Conservation (phyloP, 1,140 invertebrate species). For the Metopolophium dirhodum region DNA sequence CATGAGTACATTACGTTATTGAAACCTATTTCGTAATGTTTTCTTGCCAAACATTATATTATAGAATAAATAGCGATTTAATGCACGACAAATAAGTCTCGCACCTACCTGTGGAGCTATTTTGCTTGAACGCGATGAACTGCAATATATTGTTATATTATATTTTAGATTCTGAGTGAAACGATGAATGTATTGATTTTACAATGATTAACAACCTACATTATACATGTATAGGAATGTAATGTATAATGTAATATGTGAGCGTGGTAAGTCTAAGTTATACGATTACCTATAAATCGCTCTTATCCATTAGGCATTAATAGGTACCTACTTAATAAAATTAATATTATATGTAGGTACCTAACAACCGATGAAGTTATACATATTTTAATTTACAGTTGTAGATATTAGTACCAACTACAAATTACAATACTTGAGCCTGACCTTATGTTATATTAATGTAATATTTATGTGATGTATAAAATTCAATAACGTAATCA, state of each 20-base stretch:
- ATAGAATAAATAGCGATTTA: background rate
- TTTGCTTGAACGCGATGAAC: background rate
- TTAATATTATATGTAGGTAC: no score
- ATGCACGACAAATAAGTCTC: background rate
- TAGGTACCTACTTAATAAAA: no score
- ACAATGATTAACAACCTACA: no score
- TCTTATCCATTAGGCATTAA: no score
- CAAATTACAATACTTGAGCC: background rate
- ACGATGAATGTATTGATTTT: no score
- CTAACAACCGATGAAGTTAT: no score
- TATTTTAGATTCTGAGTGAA: no score
- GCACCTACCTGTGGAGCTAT: background rate
- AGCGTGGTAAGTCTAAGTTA: background rate
- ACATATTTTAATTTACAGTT: no score
- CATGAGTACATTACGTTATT: background rate
- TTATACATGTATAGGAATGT: no score
- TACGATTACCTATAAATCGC: no score
- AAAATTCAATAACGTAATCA: background rate
- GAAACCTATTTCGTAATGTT: background rate
- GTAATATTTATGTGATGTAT: background rate
- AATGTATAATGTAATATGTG: background rate
- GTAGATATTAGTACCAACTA: no score
- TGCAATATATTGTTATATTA: background rate
- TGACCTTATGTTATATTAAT: background rate
- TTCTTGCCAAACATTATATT: background rate